Base-by-base conservation (phyloP, 2,113 vertebrate species). In the Pao palembangensis region DNA sequence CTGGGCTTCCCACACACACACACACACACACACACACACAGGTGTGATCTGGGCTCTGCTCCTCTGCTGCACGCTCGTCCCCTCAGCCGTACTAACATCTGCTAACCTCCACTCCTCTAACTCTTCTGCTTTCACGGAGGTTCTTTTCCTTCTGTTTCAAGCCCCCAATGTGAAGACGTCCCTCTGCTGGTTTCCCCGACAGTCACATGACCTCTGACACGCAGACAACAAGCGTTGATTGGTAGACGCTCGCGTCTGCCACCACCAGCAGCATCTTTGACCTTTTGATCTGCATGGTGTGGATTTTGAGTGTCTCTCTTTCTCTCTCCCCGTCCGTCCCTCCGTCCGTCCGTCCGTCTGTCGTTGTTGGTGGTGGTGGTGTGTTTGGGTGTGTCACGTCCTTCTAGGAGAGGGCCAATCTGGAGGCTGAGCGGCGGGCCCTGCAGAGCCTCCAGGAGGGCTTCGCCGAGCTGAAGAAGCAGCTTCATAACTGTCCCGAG, bases 401-500 rank as follows among this genome's bases (percentile, higher is more conserved):
- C 82, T 83, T 93, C 91, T 91, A 99, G 97, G 96, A 94, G 85
- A 95, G 94, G 88, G 93, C 92, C 90, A 94, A 95, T 86, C 89
- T 99, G 89, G 95, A 94, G 87, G 91, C 91, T 13, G 94, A 94
- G 90, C 93, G 93, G 80, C 92, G 90, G 88, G 92, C 92, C 86
- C 92, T 98, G 89, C 93, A 94, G 89, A 92, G 92, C 85, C 94
- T 94, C 82, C 95, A 85, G 89, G 93, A 87, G 58, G 89, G 92
- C 84, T 94, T 93, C 91, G 89, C 90, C 88, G 94, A 97, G 91
- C 90, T 94, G 92, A 93, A 92, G 94, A 95, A 88, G 88, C 96
- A 96, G 91, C 94, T 98, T 75, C 93, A 93, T 92, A 95, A 96
- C 91, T 98, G 97, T 91, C 96, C 97, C 23, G 95, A 98, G 90